Evolutionary conservation across 2,113 vertebrate species (phyloP).

Genomic region (Actinemys pallida): DNA sequence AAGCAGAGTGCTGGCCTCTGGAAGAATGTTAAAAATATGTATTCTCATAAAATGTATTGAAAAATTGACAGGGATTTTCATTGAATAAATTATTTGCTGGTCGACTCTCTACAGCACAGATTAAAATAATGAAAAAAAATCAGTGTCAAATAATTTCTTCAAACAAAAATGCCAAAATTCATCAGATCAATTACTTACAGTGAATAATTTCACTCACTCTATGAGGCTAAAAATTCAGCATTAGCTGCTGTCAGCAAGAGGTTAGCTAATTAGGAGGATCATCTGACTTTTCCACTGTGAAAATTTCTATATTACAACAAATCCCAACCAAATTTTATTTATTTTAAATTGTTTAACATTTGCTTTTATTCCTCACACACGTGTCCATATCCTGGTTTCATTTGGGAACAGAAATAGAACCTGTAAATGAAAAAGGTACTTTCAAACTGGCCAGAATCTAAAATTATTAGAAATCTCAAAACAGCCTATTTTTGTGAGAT

Average conservation of each 20-base stretch:
- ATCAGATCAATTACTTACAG: slow-evolving; percentile 4
- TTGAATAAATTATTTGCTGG: slow-evolving; percentile 16
- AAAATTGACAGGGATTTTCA: neutral
- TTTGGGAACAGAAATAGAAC: neutral
- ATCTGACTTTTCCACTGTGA: neutral
- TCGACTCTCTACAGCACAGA: neutral
- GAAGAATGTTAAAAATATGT: neutral
- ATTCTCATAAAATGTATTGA: neutral
- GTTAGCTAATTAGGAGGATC: slow-evolving; percentile 10
- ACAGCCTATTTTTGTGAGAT: neutral
- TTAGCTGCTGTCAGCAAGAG: neutral
- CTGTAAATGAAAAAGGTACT: neutral
- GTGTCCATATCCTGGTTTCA: neutral
- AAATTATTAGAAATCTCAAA: neutral
- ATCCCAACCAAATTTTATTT: neutral
- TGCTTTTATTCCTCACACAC: neutral
- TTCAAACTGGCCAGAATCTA: neutral
- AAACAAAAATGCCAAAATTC: slow-evolving; percentile 29
- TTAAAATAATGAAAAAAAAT: neutral
- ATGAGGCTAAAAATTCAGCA: slow-evolving; percentile 14
- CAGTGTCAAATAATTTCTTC: slow-evolving; percentile 8
- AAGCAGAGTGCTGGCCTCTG: neutral
- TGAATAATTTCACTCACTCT: neutral
- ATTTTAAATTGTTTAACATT: neutral
- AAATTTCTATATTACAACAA: neutral